Evolutionary conservation across 2,888 invertebrate species (phyloP).

Genomic region (Notodonta dromedarius): DNA sequence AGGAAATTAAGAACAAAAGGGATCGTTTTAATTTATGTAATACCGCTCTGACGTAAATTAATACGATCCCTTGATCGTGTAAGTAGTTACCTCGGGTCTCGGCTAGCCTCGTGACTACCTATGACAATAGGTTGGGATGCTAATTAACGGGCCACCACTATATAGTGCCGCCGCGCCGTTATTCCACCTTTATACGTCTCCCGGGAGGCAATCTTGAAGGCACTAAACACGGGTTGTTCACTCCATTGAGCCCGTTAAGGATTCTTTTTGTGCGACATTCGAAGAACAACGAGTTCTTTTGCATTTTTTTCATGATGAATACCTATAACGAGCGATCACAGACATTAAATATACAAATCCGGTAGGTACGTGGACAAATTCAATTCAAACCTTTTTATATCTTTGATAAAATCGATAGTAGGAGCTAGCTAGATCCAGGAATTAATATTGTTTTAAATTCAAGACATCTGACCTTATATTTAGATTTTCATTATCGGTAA

Average conservation of each 20-base stretch:
- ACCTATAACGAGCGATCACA: no score
- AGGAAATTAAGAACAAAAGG: neutral
- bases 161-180: slow-evolving; percentile 6
- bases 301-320: neutral
- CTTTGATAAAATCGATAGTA: no score
- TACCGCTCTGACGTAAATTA: no score
- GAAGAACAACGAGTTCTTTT: no score
- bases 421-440: no score
- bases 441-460: no score
- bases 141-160: slow-evolving; percentile 13
- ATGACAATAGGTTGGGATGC: neutral
- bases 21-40: no score
- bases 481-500: no score
- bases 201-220: neutral
- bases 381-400: no score
- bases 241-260: neutral
- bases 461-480: no score
- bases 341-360: no score
- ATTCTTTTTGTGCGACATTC: neutral
- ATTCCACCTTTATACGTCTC: slow-evolving; percentile 4
- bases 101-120: neutral
- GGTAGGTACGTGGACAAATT: no score
- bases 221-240: neutral
- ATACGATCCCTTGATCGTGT: neutral
- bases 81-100: neutral